Percentiles rank a stretch among this genome's conserved stretches.
Conservation (phyloP, 2,797 vertebrate species). For the Platalea minor region DNA sequence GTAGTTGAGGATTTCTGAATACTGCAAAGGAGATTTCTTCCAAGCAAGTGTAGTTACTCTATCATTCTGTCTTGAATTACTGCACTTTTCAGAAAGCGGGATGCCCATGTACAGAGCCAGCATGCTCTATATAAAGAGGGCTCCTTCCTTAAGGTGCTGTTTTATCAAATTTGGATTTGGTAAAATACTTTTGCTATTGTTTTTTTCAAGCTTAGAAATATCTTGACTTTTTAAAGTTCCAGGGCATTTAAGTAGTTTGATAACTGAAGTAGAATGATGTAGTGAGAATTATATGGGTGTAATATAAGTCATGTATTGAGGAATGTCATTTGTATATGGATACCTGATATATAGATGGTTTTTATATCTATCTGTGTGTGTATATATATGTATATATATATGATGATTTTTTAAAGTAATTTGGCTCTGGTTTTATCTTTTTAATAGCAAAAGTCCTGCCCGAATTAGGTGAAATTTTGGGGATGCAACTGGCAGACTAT, state of each 20-base stretch:
- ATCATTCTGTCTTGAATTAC: background rate
- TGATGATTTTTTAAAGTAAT: background rate
- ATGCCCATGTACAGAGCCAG: background rate
- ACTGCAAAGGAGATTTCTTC: background rate
- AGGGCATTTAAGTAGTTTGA: background rate
- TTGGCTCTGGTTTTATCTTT: background rate
- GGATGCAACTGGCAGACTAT: background rate
- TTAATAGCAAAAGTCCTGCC: background rate
- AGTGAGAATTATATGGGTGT: background rate
- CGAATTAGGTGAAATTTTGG: background rate
- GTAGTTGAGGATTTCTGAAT: background rate
- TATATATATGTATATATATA: background rate
- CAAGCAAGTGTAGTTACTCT: background rate
- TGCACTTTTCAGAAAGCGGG: background rate
- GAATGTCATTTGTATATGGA: background rate
- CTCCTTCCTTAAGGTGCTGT: background rate
- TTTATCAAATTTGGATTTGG: background rate
- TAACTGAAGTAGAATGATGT: background rate
- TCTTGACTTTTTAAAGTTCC: background rate
- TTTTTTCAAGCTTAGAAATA: background rate
- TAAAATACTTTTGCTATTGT: background rate
- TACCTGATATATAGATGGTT: background rate
- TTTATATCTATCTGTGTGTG: background rate
- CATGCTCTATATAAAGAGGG: background rate
- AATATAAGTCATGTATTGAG: background rate